phyloP scores from a whole-genome alignment of 2,113 vertebrate genomes.

The Odontesthes bonariensis region DNA sequence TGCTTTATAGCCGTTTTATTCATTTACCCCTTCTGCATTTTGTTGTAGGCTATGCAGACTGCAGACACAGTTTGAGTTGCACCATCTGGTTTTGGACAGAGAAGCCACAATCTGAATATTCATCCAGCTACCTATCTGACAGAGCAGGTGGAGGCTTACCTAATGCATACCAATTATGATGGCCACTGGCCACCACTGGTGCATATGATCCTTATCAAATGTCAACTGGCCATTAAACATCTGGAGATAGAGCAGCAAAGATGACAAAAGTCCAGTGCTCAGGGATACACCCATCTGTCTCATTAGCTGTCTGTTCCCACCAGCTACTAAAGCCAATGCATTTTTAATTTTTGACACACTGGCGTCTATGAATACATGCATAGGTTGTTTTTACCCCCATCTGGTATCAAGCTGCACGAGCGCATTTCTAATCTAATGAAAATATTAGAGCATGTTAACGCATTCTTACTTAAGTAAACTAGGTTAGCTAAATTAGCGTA shows the following conservation, averaged over 20 bases:
- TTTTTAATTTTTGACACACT: constrained; percentile 55
- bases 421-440: background rate
- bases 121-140: constrained; percentile 40
- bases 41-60: constrained; percentile 21
- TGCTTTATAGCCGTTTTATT: constrained; percentile 5
- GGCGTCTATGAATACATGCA: constrained; percentile 45
- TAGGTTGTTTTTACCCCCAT: constrained; percentile 37
- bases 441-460: background rate
- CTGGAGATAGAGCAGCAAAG: constrained; percentile 37
- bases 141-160: constrained; percentile 65
- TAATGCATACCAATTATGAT: constrained; percentile 58
- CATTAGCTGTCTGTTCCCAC: constrained; percentile 20
- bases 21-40: constrained; percentile 8
- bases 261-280: constrained; percentile 26
- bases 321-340: constrained; percentile 24
- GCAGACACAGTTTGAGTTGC: constrained; percentile 39
- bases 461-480: background rate
- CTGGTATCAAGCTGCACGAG: constrained; percentile 7
- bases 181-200: constrained; percentile 24
- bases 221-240: constrained; percentile 60
- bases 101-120: constrained; percentile 61
- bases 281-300: constrained; percentile 35
- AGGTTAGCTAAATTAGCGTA: background rate
- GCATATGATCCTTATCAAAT: constrained; percentile 67
- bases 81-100: constrained; percentile 57